Evolutionary conservation across 2,888 invertebrate genomes (phyloP).

Genomic region (Thalpophila matura): DNA sequence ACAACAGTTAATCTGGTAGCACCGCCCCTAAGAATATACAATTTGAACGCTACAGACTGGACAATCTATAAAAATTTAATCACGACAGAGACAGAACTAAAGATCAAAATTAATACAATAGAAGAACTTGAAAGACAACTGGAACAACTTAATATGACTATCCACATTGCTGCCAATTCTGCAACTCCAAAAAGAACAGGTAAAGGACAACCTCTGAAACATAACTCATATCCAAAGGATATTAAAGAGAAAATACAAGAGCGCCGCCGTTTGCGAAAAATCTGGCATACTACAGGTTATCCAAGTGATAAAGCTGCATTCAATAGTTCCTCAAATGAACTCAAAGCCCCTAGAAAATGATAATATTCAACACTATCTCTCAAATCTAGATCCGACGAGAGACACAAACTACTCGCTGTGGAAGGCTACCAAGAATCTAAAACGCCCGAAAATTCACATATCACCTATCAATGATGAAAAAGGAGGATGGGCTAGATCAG

Average conservation of each 20-base stretch:
- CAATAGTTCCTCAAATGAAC: no score
- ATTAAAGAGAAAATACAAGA: no score
- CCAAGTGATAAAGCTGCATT: no score
- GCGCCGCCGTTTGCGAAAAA: no score
- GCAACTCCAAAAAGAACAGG: slow-evolving; percentile 7
- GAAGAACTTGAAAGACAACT: slow-evolving; percentile 1
- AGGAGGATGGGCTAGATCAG: no score
- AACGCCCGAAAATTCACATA: no score
- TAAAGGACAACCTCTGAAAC: slow-evolving; percentile 6
- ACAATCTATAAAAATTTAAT: slow-evolving; percentile 6
- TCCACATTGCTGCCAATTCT: slow-evolving; percentile 9
- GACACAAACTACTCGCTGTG: no score
- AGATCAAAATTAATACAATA: not conserved
- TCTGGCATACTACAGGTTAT: no score
- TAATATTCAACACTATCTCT: not conserved
- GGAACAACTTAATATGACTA: slow-evolving; percentile 9
- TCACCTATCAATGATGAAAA: no score
- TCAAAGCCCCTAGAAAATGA: not conserved
- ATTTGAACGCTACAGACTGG: slow-evolving; percentile 10
- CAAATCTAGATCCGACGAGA: not conserved
- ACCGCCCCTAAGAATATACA: slow-evolving; percentile 7
- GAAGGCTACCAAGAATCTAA: no score
- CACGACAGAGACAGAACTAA: slow-evolving; percentile 3
- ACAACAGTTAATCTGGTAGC: slow-evolving; percentile 11
- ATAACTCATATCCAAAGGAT: no score